A percentile compares a stretch with the other conserved stretches of the same genome.
These are phyloP conservation scores for Microhierax caerulescens DNA, from an alignment of 2,797 vertebrate species.

Conservation along the genomic window DNA sequence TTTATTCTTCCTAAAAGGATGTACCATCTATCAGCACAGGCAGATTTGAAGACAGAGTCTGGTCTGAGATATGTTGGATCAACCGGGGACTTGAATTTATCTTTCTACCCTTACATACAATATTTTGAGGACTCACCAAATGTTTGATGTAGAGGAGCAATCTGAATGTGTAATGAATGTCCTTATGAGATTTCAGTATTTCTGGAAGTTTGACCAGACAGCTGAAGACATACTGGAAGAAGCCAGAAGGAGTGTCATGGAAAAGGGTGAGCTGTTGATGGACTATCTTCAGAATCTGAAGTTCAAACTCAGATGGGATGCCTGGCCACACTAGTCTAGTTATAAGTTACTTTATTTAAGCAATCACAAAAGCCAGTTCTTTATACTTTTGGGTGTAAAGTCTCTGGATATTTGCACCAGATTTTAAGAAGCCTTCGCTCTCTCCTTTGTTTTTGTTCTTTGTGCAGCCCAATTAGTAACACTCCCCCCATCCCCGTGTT, in stretches of 20 bases:
- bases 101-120: background rate
- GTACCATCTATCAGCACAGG: background rate
- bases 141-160: background rate
- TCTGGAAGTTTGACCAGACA: background rate
- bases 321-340: background rate
- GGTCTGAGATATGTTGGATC: background rate
- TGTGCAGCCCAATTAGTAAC: background rate
- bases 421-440: background rate
- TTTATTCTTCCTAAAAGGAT: background rate
- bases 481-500: background rate
- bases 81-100: background rate
- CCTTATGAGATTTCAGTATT: background rate
- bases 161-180: background rate
- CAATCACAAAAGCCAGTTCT: background rate
- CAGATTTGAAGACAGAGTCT: background rate
- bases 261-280: background rate
- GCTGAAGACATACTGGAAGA: background rate
- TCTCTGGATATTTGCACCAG: background rate
- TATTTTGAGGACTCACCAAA: background rate
- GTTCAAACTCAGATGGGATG: background rate
- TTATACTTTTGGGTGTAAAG: background rate
- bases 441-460: background rate
- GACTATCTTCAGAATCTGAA: background rate
- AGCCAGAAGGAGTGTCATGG: background rate
- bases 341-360: background rate